Conservation (phyloP, 1,140 invertebrate genomes). For the Drosophila sulfurigaster region DNA sequence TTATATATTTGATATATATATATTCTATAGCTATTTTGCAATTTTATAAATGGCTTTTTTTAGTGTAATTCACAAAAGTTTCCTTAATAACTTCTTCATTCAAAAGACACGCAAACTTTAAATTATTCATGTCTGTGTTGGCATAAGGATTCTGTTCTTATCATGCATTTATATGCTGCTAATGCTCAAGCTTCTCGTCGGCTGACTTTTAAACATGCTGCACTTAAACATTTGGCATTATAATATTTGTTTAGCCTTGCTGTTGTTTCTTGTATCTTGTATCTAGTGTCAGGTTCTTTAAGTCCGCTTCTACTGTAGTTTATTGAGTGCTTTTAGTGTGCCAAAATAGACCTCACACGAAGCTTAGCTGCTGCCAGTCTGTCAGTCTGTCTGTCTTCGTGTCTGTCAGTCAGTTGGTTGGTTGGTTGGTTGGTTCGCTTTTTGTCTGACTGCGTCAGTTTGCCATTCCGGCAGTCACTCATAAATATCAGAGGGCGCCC, state of each 20-base stretch:
- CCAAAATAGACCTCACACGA: constrained; percentile 56
- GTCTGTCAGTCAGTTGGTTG: constrained; percentile 46
- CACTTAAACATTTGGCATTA: too few relatives aligned
- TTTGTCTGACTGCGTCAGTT: constrained; percentile 18
- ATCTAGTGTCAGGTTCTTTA: not conserved
- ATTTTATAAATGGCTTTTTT: too few relatives aligned
- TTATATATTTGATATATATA: too few relatives aligned
- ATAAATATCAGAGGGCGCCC: constrained; percentile 64
- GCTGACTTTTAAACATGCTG: too few relatives aligned
- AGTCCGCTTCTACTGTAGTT: constrained; percentile 19
- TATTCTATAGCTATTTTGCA: too few relatives aligned
- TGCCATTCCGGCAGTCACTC: constrained; percentile 57
- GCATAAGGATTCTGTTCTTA: too few relatives aligned
- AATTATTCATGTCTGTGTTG: too few relatives aligned
- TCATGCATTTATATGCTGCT: too few relatives aligned
- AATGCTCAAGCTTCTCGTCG: too few relatives aligned
- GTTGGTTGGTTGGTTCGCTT: not conserved
- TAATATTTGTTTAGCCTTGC: not conserved
- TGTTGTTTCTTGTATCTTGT: not conserved
- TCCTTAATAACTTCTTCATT: too few relatives aligned
- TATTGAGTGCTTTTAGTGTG: constrained; percentile 6
- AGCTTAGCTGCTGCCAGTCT: constrained; percentile 19
- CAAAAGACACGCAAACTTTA: too few relatives aligned
- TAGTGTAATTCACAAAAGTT: too few relatives aligned
- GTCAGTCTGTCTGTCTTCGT: constrained; percentile 31